Percentiles rank a stretch among this genome's conserved stretches.
Evolutionary conservation across 2,888 invertebrate genomes (phyloP).

Genomic region (Tenodera sinensis): DNA sequence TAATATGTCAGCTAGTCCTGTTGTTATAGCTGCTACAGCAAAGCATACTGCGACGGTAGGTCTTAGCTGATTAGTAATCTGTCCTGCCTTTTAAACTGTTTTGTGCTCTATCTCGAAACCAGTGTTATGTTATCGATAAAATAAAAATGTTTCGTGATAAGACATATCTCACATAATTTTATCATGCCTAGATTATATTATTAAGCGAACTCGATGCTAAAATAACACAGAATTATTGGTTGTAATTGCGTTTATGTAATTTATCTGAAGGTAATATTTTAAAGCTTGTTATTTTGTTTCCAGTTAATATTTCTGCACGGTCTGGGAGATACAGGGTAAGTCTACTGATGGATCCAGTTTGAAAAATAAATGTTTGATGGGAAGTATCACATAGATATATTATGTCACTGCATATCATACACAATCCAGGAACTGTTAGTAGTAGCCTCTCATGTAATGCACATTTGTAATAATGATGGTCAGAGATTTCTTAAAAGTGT

Average conservation of each 20-base stretch:
- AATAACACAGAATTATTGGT: no score
- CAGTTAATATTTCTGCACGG: constrained; percentile 95
- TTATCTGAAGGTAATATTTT: constrained; percentile 6
- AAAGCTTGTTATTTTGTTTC: constrained; percentile 44
- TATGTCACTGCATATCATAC: no score
- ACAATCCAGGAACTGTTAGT: no score
- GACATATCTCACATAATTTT: not conserved
- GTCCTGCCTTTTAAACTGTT: not conserved
- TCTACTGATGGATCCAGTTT: constrained; percentile 34
- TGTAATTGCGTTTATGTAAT: not conserved
- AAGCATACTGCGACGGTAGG: constrained; percentile 85
- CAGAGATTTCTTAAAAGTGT: no score
- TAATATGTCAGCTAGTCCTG: constrained; percentile 53
- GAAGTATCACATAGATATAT: no score
- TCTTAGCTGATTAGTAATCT: not conserved
- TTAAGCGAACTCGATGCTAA: not conserved
- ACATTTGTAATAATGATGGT: no score
- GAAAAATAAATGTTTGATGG: no score
- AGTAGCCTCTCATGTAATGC: no score
- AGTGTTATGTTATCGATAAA: not conserved
- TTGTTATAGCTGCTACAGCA: constrained; percentile 75
- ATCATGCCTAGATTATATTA: not conserved
- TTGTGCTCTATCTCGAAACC: not conserved
- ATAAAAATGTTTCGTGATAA: not conserved
- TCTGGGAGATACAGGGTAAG: constrained; percentile 92